Base-by-base conservation (phyloP, 2,888 invertebrate genomes). In the Ashinkailepas kermadecensis region DNA sequence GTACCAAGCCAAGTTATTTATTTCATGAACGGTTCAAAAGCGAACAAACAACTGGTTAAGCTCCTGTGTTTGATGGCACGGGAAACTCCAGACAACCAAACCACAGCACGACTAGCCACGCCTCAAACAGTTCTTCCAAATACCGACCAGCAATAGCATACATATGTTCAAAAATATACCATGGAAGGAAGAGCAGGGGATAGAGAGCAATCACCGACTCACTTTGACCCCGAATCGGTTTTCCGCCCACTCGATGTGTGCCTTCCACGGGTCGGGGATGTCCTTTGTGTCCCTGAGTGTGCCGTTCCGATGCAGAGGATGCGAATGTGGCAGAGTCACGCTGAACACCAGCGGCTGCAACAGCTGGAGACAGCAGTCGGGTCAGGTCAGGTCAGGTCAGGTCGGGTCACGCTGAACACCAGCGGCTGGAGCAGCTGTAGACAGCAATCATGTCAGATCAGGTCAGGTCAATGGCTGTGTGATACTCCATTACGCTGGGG, bases 331-430 rank as follows among this genome's bases (percentile, higher is more conserved):
- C n/a, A 78, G 78, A 1, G 78, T 78, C 4, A 78, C 58, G 23
- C 56, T 58, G 23, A 78, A 78, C n/a, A 78, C 78, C 78, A 78
- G 78, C n/a, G 78, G 78, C 58, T 78, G 78, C 57, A 78, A 13
- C 56, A 78, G 78, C 78, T 78, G 57, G 56, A 10, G 39, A 21
- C 39, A 70, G 39, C n/a, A 23, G 6, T 0, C 0, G 39, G 70
- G 39, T 0, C 13, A 23, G 39, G 59, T 59, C 59, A 59, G 4
- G 59, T 39, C 39, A 65, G 65, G n/a, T n/a, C n/a, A n/a, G n/a
- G n/a, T n/a, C n/a, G n/a, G n/a, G n/a, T 67, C 11, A 23, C 65
- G 23, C 15, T 67, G 12, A 67, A 67, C 4, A 67, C 65, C 23
- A 23, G 65, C 6, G 70, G 70, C 39, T 70, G 39, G 12, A 39